Evolutionary conservation across 2,888 invertebrate species (phyloP).

Genomic region (Hanleya hanleyi): DNA sequence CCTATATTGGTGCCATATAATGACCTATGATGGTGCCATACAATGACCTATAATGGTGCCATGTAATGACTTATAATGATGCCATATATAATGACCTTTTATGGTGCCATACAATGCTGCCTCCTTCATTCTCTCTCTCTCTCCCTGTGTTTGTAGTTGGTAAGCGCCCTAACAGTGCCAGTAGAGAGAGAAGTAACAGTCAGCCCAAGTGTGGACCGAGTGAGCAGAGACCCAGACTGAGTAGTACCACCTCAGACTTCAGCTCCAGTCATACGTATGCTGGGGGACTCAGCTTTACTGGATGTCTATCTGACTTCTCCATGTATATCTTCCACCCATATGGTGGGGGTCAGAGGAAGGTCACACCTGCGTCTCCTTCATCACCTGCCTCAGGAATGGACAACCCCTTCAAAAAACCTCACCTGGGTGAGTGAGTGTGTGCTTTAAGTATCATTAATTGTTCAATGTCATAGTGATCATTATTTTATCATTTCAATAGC

Average conservation of each 20-base stretch:
- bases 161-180: too few relatives aligned
- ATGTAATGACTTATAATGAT: too few relatives aligned
- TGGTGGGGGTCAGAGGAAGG: conserved; percentile 78
- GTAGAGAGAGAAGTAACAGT: conserved; percentile 51
- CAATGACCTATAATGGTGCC: too few relatives aligned
- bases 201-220: conserved; percentile 18
- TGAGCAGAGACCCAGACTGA: conserved; percentile 33
- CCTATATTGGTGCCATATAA: too few relatives aligned
- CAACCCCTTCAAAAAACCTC: not conserved
- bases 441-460: too few relatives aligned
- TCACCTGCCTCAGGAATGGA: not conserved
- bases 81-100: too few relatives aligned
- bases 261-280: conserved; percentile 39
- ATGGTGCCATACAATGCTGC: too few relatives aligned
- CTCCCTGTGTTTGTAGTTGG: too few relatives aligned
- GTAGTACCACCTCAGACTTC: conserved; percentile 46
- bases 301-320: conserved; percentile 96
- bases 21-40: too few relatives aligned
- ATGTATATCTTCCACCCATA: conserved; percentile 99
- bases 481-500: too few relatives aligned
- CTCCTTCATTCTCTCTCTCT: too few relatives aligned
- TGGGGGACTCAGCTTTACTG: conserved; percentile 94
- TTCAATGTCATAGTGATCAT: too few relatives aligned
- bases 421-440: conserved; percentile 37
- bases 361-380: conserved; percentile 54